Evolutionary conservation across 2,113 vertebrate species (phyloP).

Genomic region (Podarcis raffonei): DNA sequence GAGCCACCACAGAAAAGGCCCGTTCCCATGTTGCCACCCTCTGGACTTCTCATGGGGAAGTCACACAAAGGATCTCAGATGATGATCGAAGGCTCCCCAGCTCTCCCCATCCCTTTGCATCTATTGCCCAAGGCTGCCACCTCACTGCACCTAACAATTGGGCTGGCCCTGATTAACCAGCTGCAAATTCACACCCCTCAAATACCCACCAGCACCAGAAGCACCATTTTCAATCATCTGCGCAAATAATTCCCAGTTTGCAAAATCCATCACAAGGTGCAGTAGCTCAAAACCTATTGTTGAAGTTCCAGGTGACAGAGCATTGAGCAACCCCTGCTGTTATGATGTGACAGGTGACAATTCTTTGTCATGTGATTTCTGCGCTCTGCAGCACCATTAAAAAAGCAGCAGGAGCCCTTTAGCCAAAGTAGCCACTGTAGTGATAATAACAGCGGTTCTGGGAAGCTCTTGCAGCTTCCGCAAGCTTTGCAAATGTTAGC

Average conservation of each 20-base stretch:
- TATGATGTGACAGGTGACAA: neutral
- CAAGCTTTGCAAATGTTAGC: conserved; percentile 10
- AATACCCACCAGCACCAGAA: neutral
- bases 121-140: neutral
- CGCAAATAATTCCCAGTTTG: neutral
- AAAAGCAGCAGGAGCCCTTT: conserved; percentile 1
- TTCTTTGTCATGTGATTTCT: conserved; percentile 36
- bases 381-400: neutral
- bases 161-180: neutral
- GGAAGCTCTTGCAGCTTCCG: neutral
- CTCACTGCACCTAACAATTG: too few relatives aligned
- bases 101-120: neutral
- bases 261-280: conserved; percentile 10
- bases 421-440: neutral
- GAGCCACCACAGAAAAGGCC: too few relatives aligned
- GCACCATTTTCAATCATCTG: conserved; percentile 5
- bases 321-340: neutral
- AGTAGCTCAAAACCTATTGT: conserved; percentile 23
- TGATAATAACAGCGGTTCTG: conserved; percentile 19
- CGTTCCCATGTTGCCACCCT: too few relatives aligned
- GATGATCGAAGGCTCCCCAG: neutral
- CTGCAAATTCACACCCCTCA: conserved; percentile 24
- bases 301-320: conserved; percentile 7
- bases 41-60: too few relatives aligned
- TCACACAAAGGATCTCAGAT: too few relatives aligned